Conservation (phyloP, 1,140 invertebrate species). For the Galleria mellonella region DNA sequence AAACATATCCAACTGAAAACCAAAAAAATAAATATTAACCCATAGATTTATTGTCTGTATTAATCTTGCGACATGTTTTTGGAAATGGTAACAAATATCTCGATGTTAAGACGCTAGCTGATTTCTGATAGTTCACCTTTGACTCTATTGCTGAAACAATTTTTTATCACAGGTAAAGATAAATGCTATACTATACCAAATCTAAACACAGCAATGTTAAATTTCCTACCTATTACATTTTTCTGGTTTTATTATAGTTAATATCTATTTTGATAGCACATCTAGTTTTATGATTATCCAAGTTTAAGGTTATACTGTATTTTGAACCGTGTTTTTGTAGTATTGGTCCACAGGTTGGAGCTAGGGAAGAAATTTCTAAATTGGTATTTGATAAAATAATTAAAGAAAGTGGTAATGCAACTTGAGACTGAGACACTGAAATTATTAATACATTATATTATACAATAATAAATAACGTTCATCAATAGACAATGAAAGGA, state of each 20-base stretch:
- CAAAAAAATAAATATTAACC: neutral
- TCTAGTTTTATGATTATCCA: constrained; percentile 32
- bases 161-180: neutral
- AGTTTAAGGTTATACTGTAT: constrained; percentile 37
- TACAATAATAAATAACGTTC: too few species aligned
- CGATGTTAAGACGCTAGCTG: constrained; percentile 27
- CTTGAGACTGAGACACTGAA: too few species aligned
- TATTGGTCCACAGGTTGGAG: constrained; percentile 11
- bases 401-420: too few species aligned
- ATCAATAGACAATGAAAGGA: too few species aligned
- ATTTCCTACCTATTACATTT: constrained; percentile 35
- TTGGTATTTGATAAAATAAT: neutral
- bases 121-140: constrained; percentile 7
- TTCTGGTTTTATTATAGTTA: constrained; percentile 34
- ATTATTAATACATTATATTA: too few species aligned
- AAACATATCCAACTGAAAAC: too few species aligned
- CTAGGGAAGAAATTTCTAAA: constrained; percentile 20
- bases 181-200: neutral
- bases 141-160: constrained; percentile 13
- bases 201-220: neutral
- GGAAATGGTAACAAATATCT: constrained; percentile 17
- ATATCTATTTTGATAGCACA: constrained; percentile 35
- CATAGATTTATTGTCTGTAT: neutral
- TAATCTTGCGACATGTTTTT: neutral
- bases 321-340: constrained; percentile 23